phyloP scores from a whole-genome alignment of 2,888 invertebrate species.

The Sipunculus nudus region DNA sequence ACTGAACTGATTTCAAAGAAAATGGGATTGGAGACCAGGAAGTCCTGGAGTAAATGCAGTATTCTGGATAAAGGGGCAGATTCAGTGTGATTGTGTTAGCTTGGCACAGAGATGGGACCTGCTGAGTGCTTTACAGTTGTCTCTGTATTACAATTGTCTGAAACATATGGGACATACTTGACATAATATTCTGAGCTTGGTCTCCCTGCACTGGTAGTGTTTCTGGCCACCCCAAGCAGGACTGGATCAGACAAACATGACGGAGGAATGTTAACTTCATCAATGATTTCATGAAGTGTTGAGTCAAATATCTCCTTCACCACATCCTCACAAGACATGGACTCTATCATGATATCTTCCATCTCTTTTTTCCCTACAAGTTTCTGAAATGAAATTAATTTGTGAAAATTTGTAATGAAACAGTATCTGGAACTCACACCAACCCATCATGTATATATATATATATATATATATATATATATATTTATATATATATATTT shows the following conservation, averaged over 20 bases:
- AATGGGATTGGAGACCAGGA: too few species aligned
- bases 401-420: not conserved
- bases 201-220: slow-evolving; percentile 61
- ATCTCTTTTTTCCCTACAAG: slow-evolving; percentile 49
- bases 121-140: not conserved
- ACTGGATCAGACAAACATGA: slow-evolving; percentile 50
- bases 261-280: slow-evolving; percentile 64
- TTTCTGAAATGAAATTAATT: slow-evolving; percentile 43
- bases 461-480: too few species aligned
- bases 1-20: too few species aligned
- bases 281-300: slow-evolving; percentile 61
- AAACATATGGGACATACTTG: too few species aligned
- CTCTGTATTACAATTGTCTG: not conserved
- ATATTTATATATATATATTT: too few species aligned
- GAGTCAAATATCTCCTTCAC: slow-evolving; percentile 65
- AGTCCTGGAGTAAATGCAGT: too few species aligned
- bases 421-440: not conserved
- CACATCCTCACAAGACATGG: slow-evolving; percentile 46
- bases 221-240: slow-evolving; percentile 62
- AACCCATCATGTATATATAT: too few species aligned
- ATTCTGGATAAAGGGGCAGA: too few species aligned
- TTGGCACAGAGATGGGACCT: too few species aligned
- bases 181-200: slow-evolving; percentile 66
- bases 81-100: too few species aligned
- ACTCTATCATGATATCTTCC: slow-evolving; percentile 48